These are phyloP conservation scores for Anolis carolinensis DNA, from an alignment of 2,113 vertebrate genomes.

Conservation along the genomic window DNA sequence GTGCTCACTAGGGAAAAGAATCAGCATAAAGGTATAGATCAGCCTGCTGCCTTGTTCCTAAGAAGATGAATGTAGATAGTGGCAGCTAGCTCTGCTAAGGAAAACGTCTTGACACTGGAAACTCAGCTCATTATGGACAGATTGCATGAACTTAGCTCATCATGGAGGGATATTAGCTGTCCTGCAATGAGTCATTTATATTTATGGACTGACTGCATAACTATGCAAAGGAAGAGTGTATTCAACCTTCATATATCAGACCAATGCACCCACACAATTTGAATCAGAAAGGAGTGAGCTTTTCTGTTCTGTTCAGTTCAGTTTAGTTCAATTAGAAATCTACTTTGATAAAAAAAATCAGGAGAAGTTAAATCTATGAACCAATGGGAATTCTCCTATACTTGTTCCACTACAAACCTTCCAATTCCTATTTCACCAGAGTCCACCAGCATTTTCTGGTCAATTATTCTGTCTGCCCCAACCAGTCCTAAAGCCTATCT, in stretches of 20 bases:
- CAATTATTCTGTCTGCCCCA: not conserved
- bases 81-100: not conserved
- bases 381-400: not conserved
- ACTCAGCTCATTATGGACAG: not conserved
- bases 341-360: no score
- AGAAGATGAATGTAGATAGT: not conserved
- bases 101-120: not conserved
- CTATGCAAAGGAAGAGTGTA: not conserved
- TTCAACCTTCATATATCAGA: not conserved
- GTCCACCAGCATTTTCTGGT: not conserved
- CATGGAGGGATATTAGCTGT: not conserved
- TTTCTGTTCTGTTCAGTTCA: no score
- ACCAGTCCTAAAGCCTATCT: not conserved
- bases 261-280: not conserved
- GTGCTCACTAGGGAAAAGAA: constrained; percentile 8
- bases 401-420: no score
- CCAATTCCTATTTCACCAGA: not conserved
- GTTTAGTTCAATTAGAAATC: no score
- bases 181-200: not conserved
- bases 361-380: no score
- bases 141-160: not conserved
- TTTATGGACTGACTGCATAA: not conserved
- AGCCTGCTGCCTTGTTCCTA: not conserved
- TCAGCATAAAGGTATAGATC: constrained; percentile 12
- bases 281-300: not conserved